Evolutionary conservation across 2,797 vertebrate species (phyloP).

Genomic region (Liasis olivaceus): DNA sequence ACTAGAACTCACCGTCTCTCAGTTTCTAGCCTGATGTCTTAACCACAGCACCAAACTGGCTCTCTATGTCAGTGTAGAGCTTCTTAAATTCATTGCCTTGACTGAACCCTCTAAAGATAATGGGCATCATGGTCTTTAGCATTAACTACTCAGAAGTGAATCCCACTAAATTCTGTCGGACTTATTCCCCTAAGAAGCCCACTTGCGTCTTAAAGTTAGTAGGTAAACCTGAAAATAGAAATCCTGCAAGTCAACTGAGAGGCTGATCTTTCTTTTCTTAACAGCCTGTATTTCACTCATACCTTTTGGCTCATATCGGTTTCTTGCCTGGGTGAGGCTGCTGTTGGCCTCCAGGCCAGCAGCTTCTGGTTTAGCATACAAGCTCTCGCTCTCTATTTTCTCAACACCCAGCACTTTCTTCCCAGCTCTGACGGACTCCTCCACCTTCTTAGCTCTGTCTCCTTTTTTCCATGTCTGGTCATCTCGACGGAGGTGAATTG

Average conservation of each 20-base stretch:
- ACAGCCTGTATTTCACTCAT: not conserved
- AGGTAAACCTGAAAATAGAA: not conserved
- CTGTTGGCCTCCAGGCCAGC: not conserved
- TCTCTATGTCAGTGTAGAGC: not conserved
- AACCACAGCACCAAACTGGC: not conserved
- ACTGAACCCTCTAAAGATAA: not conserved
- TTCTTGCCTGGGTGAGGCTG: not conserved
- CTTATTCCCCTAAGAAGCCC: not conserved
- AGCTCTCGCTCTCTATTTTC: not conserved
- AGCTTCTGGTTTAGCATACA: not conserved
- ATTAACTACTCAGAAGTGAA: not conserved
- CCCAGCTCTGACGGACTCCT: not conserved
- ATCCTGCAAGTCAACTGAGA: not conserved
- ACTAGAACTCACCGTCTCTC: not conserved
- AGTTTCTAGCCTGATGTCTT: not conserved
- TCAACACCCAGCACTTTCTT: not conserved
- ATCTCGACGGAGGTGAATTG: not conserved
- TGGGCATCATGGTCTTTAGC: not conserved
- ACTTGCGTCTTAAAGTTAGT: not conserved
- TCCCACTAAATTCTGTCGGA: not conserved
- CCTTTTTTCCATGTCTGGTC: not conserved
- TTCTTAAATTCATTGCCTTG: not conserved
- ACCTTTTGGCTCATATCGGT: not conserved
- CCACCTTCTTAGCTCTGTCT: not conserved
- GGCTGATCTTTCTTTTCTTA: not conserved